These are phyloP conservation scores for Volucella bombylans DNA, from an alignment of 2,888 invertebrate species.

Conservation along the genomic window DNA sequence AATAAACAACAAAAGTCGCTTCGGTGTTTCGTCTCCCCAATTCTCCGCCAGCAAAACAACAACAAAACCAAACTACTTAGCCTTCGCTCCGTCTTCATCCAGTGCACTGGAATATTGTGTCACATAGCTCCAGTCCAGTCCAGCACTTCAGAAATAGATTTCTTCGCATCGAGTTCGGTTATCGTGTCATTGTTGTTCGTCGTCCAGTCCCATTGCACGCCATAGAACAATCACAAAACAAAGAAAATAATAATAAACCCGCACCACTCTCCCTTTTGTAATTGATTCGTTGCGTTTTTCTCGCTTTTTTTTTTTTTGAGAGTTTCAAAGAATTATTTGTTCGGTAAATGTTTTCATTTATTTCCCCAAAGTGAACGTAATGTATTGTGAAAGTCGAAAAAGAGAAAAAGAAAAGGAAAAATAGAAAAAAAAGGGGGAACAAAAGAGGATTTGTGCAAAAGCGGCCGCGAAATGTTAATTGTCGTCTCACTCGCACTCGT, in stretches of 20 bases:
- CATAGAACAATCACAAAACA: slow-evolving; percentile 16
- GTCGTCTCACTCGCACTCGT: slow-evolving; percentile 57
- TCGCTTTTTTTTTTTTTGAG: too few relatives aligned
- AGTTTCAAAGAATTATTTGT: slow-evolving; percentile 1
- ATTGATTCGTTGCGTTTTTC: neutral
- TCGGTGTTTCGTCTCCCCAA: slow-evolving; percentile 24
- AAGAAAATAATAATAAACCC: neutral
- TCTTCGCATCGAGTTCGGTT: slow-evolving; percentile 64
- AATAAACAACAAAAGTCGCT: slow-evolving; percentile 67
- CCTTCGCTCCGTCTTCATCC: slow-evolving; percentile 38
- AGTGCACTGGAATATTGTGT: slow-evolving; percentile 59
- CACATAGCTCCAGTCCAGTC: slow-evolving; percentile 66
- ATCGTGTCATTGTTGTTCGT: slow-evolving; percentile 20
- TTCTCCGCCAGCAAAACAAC: slow-evolving; percentile 39
- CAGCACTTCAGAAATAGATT: slow-evolving; percentile 66
- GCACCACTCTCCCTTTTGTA: too few relatives aligned
- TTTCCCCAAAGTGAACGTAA: neutral
- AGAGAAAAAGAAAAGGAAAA: slow-evolving; percentile 4
- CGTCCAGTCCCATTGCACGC: slow-evolving; percentile 28
- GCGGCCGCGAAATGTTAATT: slow-evolving; percentile 65
- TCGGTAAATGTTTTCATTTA: slow-evolving; percentile 13
- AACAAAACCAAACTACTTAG: slow-evolving; percentile 39
- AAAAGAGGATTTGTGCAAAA: slow-evolving; percentile 56
- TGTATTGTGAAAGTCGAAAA: slow-evolving; percentile 23
- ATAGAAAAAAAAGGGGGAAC: slow-evolving; percentile 18